Base-by-base conservation (phyloP, 2,797 vertebrate genomes). In the Huso huso region DNA sequence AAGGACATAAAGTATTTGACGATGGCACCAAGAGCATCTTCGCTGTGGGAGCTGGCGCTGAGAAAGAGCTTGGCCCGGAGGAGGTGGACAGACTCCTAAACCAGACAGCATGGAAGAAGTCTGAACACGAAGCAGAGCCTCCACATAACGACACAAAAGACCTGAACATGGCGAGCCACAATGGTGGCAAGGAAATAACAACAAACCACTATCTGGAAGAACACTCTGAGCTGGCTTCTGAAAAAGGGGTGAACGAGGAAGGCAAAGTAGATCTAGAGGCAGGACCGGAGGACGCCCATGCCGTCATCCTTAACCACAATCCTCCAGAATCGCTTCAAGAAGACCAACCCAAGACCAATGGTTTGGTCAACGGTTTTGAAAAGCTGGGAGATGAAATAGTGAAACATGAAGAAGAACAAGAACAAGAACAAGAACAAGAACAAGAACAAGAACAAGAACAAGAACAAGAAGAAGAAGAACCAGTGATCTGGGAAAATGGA, bases 1-100 rank as follows among this genome's bases (percentile, higher is more conserved):
- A 49, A 13, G 67, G 74, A 0, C 57, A 73, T 59, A 58, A 74
- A 0, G 51, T 86, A 59, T 87, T 88, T 4, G 85, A 88, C 9
- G 86, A 87, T 0, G 83, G 87, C 63, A 78, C 80, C 61, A 86
- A 71, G 71, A 85, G 80, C 8, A 78, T 87, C 64, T 83, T 85
- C 51, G 63, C 81, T 0, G 53, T 82, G 0, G 74, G 74, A 0
- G 76, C 65, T 3, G 64, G 53, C 0, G 76, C 51, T 8, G 18
- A 10, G 2, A 68, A 8, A 49, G 76, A 81, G 61, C 84, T 82
- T 10, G 81, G 79, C 0, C 73, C 65, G 0, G 73, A 84, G 62
- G 85, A 88, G 76, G 79, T 88, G 0, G 76, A 76, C 0, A 82
- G 84, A 75, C 81, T 88, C 68, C 64, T 87, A 67, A 82, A 70